phyloP scores from a whole-genome alignment of 2,888 invertebrate genomes.

The Papilio gigon region DNA sequence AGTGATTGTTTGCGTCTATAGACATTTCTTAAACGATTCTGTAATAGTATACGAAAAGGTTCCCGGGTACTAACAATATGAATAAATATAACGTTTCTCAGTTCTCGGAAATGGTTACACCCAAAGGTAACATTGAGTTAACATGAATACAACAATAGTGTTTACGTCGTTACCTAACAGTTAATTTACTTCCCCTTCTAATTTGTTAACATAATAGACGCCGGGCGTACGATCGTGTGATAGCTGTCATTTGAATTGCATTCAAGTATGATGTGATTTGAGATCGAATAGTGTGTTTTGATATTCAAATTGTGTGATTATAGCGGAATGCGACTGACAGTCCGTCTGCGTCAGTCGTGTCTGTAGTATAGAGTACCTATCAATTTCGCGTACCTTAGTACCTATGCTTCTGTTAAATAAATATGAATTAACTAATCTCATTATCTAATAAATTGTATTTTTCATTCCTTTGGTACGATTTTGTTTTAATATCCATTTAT shows the following conservation, averaged over 20 bases:
- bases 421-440: slow-evolving; percentile 2
- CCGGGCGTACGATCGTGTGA: slow-evolving; percentile 47
- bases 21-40: not conserved
- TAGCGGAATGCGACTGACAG: slow-evolving; percentile 55
- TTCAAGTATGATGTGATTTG: slow-evolving; percentile 57
- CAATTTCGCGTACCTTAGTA: slow-evolving; percentile 31
- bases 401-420: not conserved
- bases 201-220: slow-evolving; percentile 48
- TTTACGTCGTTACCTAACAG: slow-evolving; percentile 6
- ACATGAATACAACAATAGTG: slow-evolving; percentile 18
- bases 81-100: not conserved
- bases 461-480: not conserved
- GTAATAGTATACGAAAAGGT: not conserved
- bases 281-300: slow-evolving; percentile 59
- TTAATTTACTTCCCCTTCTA: slow-evolving; percentile 25
- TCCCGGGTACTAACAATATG: not conserved
- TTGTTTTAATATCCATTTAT: not conserved
- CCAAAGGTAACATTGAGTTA: not conserved
- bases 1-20: no score
- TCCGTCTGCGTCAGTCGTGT: slow-evolving; percentile 45
- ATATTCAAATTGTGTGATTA: slow-evolving; percentile 70
- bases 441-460: no score
- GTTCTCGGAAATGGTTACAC: not conserved
- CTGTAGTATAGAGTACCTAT: slow-evolving; percentile 49
- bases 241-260: slow-evolving; percentile 57